Evolutionary conservation across 2,113 vertebrate species (phyloP).

Genomic region (Forbesichthys agassizii): DNA sequence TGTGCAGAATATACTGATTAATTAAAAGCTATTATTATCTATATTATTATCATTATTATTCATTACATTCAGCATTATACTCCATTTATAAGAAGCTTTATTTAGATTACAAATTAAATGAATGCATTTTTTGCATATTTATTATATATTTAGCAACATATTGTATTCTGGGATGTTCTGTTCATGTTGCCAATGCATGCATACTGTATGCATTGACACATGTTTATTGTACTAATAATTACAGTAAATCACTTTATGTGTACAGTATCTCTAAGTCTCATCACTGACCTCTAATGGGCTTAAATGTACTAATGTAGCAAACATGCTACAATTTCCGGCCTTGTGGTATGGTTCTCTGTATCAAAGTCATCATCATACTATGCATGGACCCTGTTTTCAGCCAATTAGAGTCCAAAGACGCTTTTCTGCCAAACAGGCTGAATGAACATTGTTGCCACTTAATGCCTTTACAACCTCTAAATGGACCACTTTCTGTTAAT

Average conservation of each 20-base stretch:
- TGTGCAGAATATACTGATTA: neutral
- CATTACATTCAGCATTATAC: neutral
- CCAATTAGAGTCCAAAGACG: neutral
- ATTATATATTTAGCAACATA: neutral
- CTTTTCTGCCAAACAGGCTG: conserved; percentile 15
- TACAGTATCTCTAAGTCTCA: no score
- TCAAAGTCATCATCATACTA: conserved; percentile 40
- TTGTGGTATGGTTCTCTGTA: conserved; percentile 17
- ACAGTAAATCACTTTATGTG: no score
- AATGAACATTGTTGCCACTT: conserved; percentile 23
- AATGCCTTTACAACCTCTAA: conserved; percentile 42
- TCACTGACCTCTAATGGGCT: no score
- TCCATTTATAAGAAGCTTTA: neutral
- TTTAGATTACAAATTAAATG: conserved; percentile 11
- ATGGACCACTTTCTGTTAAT: conserved; percentile 51
- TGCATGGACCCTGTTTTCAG: conserved; percentile 33
- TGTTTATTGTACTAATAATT: no score
- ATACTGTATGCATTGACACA: no score
- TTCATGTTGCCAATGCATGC: neutral
- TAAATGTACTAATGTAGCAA: neutral
- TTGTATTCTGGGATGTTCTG: neutral
- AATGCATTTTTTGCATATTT: no score
- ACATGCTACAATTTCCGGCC: conserved; percentile 9
- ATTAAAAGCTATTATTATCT: neutral
- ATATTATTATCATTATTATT: conserved; percentile 15